A percentile compares a stretch with the other conserved stretches of the same genome.
Evolutionary conservation across 2,113 vertebrate genomes (phyloP).

Genomic region (Nibea coibor): DNA sequence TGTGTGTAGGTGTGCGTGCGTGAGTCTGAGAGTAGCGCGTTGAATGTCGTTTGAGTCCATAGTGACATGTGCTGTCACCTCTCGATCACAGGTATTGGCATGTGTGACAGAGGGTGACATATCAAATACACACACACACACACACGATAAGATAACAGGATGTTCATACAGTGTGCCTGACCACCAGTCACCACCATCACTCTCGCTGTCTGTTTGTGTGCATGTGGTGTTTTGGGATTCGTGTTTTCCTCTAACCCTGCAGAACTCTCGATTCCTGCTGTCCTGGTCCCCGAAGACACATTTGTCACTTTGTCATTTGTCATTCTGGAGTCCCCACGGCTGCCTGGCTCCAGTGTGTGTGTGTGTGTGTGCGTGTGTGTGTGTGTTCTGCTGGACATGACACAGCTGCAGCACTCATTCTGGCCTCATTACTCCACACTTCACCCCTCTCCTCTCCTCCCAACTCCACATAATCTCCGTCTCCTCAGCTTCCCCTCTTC

Average conservation of each 20-base stretch:
- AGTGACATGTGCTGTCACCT: slow-evolving; percentile 19
- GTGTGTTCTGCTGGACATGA: slow-evolving; percentile 52
- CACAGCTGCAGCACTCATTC: slow-evolving; percentile 72
- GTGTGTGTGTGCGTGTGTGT: slow-evolving; percentile 23
- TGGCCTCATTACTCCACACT: slow-evolving; percentile 73
- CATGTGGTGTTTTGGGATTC: slow-evolving; percentile 20
- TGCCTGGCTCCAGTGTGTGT: slow-evolving; percentile 44
- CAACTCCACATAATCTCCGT: slow-evolving; percentile 46
- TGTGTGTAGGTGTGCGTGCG: background rate
- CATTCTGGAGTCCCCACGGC: slow-evolving; percentile 67
- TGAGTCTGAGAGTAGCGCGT: slow-evolving; percentile 5
- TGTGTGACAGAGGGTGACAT: slow-evolving; percentile 22
- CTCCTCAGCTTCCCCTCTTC: slow-evolving; percentile 22
- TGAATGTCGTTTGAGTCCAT: slow-evolving; percentile 15
- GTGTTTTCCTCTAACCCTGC: slow-evolving; percentile 55
- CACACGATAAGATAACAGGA: background rate
- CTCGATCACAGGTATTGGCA: slow-evolving; percentile 13
- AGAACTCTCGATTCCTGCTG: slow-evolving; percentile 57
- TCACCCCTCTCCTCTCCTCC: slow-evolving; percentile 55
- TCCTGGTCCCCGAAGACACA: slow-evolving; percentile 66
- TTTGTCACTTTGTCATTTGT: slow-evolving; percentile 78
- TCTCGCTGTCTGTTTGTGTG: slow-evolving; percentile 6
- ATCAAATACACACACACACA: background rate
- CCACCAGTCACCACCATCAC: slow-evolving; percentile 5
- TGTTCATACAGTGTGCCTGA: slow-evolving; percentile 1